Percentiles rank a stretch among this genome's conserved stretches.
These are phyloP conservation scores for Paraescarpia echinospica DNA, from an alignment of 1,140 invertebrate species.

Conservation along the genomic window DNA sequence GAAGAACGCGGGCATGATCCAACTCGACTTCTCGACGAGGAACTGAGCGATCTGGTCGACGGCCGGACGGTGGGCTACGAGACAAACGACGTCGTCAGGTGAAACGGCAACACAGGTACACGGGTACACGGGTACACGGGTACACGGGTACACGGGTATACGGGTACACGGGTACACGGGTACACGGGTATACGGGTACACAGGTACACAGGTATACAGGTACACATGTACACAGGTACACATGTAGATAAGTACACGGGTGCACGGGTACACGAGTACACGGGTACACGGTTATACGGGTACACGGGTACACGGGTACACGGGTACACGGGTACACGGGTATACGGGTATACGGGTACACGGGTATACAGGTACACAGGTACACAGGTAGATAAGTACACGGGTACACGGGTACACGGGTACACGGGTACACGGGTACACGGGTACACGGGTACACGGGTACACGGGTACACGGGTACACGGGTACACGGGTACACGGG, in stretches of 20 bases:
- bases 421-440: too few relatives aligned
- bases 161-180: neutral
- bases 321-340: neutral
- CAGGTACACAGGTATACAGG: neutral
- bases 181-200: neutral
- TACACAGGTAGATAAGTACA: too few relatives aligned
- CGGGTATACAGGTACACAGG: too few relatives aligned
- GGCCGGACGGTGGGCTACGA: conserved; percentile 43
- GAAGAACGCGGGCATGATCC: conserved; percentile 51
- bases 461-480: too few relatives aligned
- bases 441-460: too few relatives aligned
- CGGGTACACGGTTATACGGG: too few relatives aligned
- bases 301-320: neutral
- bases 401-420: too few relatives aligned
- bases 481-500: too few relatives aligned
- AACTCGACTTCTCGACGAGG: conserved; percentile 41
- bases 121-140: neutral
- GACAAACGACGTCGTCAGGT: conserved; percentile 2
- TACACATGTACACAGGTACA: too few relatives aligned
- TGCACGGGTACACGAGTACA: too few relatives aligned
- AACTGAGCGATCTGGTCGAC: conserved; percentile 46
- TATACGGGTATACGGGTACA: too few relatives aligned
- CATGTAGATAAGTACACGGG: too few relatives aligned
- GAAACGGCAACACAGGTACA: neutral
- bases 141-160: neutral